phyloP scores from a whole-genome alignment of 2,888 invertebrate genomes.

The Myathropa florea region DNA sequence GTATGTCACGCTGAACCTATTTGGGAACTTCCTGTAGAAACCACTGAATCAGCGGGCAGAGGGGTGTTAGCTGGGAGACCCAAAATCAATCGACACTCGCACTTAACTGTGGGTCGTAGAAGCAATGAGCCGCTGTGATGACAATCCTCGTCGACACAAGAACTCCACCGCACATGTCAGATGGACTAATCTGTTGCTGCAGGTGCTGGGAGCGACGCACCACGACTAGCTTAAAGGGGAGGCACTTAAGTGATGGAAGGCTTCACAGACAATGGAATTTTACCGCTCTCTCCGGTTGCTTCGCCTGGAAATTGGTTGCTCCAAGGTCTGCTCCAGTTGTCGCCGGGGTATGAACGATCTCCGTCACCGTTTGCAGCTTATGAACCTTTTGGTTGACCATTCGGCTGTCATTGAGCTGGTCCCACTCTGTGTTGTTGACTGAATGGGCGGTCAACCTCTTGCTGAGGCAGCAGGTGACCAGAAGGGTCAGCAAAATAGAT shows the following conservation, averaged over 20 bases:
- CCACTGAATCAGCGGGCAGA: constrained; percentile 17
- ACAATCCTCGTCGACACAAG: constrained; percentile 37
- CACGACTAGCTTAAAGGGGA: constrained; percentile 21
- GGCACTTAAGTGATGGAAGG: too few species aligned
- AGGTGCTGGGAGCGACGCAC: not conserved
- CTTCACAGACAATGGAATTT: not conserved
- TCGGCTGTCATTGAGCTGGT: not conserved
- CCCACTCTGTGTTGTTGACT: not conserved
- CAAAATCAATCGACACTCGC: not conserved
- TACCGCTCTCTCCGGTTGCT: constrained; percentile 30
- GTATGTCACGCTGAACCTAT: constrained; percentile 6
- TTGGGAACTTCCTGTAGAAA: constrained; percentile 23
- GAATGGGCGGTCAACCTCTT: not conserved
- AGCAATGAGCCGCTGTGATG: constrained; percentile 54
- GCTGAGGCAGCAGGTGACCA: not conserved
- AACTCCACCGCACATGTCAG: constrained; percentile 32
- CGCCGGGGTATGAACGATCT: not conserved
- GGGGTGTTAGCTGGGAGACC: not conserved
- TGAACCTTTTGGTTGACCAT: too few species aligned
- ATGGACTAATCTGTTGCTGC: not conserved
- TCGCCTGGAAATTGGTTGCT: not conserved
- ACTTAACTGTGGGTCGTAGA: constrained; percentile 50
- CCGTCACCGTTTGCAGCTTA: not conserved
- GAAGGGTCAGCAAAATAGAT: not conserved
- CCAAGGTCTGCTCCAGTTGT: not conserved